phyloP scores from a whole-genome alignment of 2,113 vertebrate species.

The Nestor notabilis region DNA sequence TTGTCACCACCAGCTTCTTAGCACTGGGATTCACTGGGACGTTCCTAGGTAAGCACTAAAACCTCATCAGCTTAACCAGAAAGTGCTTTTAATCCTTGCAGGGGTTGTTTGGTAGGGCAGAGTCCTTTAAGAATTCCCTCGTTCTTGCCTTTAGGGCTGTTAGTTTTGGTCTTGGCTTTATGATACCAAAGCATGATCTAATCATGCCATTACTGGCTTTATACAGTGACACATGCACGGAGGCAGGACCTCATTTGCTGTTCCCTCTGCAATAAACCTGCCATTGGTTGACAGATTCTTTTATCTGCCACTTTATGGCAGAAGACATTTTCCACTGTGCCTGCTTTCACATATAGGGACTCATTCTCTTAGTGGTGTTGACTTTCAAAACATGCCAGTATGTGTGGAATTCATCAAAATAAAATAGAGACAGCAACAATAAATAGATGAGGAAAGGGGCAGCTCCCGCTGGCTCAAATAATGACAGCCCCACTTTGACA shows the following conservation, averaged over 20 bases:
- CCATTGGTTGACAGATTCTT: conserved; percentile 18
- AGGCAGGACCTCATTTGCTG: background rate
- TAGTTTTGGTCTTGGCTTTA: background rate
- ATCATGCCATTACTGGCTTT: background rate
- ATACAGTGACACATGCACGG: background rate
- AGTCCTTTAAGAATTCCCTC: background rate
- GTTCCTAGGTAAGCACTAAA: conserved; percentile 87
- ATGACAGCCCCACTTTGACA: conserved; percentile 44
- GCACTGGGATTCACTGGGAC: conserved; percentile 92
- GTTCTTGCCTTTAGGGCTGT: background rate
- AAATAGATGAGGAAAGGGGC: conserved; percentile 62
- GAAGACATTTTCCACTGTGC: conserved; percentile 48
- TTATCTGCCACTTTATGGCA: conserved; percentile 39
- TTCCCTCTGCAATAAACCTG: conserved; percentile 25
- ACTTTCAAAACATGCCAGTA: conserved; percentile 60
- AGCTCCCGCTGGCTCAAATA: conserved; percentile 67
- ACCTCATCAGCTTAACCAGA: background rate
- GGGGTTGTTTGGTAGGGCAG: background rate
- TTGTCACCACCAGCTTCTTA: conserved; percentile 92
- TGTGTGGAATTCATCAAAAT: conserved; percentile 67
- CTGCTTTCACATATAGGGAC: conserved; percentile 30
- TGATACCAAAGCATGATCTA: background rate
- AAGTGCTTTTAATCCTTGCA: background rate
- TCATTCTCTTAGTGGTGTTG: conserved; percentile 52
- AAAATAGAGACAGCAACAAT: conserved; percentile 62